phyloP scores from a whole-genome alignment of 2,888 invertebrate species.

The Diarsia dahlii region DNA sequence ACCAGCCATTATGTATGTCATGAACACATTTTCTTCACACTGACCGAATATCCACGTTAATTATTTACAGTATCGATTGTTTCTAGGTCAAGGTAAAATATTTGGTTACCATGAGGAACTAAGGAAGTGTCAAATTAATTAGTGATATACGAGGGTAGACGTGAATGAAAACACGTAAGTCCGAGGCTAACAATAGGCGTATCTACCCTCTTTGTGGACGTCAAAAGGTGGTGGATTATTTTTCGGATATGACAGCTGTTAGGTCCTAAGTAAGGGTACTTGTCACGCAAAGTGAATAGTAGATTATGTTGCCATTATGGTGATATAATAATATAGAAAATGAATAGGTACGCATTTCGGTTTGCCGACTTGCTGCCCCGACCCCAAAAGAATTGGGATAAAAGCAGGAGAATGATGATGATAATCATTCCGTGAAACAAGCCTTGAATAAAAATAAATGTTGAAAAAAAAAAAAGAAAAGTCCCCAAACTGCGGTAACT shows the following conservation, averaged over 20 bases:
- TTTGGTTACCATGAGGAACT: neutral
- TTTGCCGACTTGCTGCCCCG: no score
- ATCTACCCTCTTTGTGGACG: conserved; percentile 25
- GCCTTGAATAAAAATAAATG: no score
- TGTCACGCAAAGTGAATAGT: neutral
- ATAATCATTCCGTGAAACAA: no score
- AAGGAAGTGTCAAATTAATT: conserved; percentile 22
- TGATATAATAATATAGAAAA: no score
- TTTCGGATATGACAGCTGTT: conserved; percentile 2
- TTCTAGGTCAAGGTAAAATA: conserved; percentile 20
- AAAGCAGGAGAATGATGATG: no score
- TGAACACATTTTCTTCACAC: neutral
- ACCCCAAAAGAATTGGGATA: no score
- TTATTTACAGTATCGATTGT: conserved; percentile 41
- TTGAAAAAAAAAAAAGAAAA: no score
- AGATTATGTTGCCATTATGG: neutral
- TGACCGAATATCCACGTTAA: neutral
- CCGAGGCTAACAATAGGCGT: conserved; percentile 7
- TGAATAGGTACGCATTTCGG: no score
- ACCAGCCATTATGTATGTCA: neutral
- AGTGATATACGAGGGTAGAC: conserved; percentile 10
- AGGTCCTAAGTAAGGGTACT: conserved; percentile 1
- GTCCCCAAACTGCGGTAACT: no score
- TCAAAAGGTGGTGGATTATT: conserved; percentile 18
- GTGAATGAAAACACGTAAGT: conserved; percentile 16